Conservation (phyloP, 2,113 vertebrate species). For the Brachyistius frenatus region DNA sequence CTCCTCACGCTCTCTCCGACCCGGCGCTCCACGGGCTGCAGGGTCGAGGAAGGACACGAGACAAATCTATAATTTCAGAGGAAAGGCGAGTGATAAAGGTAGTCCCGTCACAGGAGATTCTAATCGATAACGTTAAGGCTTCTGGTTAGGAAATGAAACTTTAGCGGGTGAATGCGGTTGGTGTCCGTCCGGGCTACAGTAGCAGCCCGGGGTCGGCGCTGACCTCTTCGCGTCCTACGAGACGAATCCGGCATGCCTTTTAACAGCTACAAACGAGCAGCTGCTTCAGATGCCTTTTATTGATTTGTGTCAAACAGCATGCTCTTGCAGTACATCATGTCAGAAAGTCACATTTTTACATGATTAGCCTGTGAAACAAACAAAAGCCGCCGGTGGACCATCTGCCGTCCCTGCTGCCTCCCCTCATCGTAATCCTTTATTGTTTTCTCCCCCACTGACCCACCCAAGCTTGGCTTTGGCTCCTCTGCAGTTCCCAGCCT, state of each 20-base stretch:
- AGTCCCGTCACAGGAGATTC: constrained; percentile 68
- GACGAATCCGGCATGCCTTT: background rate
- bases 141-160: constrained; percentile 70
- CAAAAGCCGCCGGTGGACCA: constrained; percentile 41
- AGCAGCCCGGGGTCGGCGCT: constrained; percentile 47
- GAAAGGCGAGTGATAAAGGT: constrained; percentile 62
- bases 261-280: background rate
- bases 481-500: constrained; percentile 67
- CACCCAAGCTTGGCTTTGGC: constrained; percentile 56
- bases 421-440: constrained; percentile 42
- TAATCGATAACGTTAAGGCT: constrained; percentile 67
- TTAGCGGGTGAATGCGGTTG: constrained; percentile 54
- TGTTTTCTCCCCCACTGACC: constrained; percentile 3
- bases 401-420: constrained; percentile 49
- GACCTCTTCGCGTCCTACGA: constrained; percentile 64
- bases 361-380: constrained; percentile 39
- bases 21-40: constrained; percentile 55
- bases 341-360: background rate
- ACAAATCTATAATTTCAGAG: constrained; percentile 65
- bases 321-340: constrained; percentile 9
- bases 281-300: constrained; percentile 15
- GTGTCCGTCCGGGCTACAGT: constrained; percentile 51
- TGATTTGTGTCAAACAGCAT: constrained; percentile 14
- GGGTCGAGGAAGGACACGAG: constrained; percentile 66
- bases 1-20: constrained; percentile 43